A percentile compares a stretch with the other conserved stretches of the same genome.
Evolutionary conservation across 2,888 invertebrate species (phyloP).

Genomic region (Drosophila conformis): DNA sequence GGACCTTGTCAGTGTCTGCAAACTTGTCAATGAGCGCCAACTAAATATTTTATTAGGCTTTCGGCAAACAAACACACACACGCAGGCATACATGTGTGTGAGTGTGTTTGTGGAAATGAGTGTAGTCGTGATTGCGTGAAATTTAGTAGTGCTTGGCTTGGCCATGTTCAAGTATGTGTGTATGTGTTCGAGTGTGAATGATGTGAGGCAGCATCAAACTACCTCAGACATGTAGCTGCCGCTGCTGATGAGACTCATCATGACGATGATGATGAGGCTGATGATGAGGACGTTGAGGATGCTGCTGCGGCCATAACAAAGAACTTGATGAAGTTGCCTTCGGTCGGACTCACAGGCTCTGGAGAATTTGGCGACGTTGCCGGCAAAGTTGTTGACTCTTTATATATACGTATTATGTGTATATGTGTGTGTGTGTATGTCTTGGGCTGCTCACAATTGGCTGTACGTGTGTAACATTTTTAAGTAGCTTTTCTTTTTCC

Average conservation of each 20-base stretch:
- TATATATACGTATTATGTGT: neutral
- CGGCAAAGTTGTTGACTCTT: conserved; percentile 72
- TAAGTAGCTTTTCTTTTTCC: conserved; percentile 68
- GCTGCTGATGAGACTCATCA: conserved; percentile 58
- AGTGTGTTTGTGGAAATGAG: conserved; percentile 34
- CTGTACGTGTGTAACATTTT: conserved; percentile 81
- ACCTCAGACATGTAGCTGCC: conserved; percentile 62
- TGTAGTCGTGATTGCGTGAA: conserved; percentile 77
- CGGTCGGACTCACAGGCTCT: conserved; percentile 55
- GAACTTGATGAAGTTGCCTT: conserved; percentile 72
- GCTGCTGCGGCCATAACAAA: conserved; percentile 61
- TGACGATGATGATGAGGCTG: conserved; percentile 39
- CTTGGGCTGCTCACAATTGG: conserved; percentile 68
- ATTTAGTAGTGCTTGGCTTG: conserved; percentile 66
- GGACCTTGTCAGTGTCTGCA: conserved; percentile 70
- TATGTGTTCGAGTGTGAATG: conserved; percentile 29
- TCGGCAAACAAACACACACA: conserved; percentile 51
- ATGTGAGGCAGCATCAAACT: conserved; percentile 34
- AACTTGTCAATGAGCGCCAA: conserved; percentile 82
- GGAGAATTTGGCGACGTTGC: conserved; percentile 63
- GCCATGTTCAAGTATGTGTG: conserved; percentile 10
- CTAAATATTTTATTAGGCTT: conserved; percentile 83
- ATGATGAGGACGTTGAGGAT: conserved; percentile 45
- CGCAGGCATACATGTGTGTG: neutral
- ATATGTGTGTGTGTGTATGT: conserved; percentile 23